A percentile compares a stretch with the other conserved stretches of the same genome.
Evolutionary conservation across 2,888 invertebrate genomes (phyloP).

Genomic region (Ormyrus thymus): DNA sequence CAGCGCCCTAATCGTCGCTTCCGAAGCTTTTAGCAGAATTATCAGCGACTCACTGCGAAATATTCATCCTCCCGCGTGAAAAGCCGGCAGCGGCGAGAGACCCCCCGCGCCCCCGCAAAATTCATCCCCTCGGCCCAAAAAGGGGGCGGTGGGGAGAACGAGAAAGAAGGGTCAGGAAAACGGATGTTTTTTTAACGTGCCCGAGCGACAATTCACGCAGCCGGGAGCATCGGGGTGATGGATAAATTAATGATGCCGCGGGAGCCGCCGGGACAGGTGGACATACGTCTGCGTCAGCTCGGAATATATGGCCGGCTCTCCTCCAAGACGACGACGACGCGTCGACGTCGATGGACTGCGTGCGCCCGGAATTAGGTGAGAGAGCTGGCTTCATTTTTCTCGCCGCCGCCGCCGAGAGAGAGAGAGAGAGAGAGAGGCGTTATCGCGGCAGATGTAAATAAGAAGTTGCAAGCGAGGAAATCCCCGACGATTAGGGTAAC

Average conservation of each 20-base stretch:
- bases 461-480: conserved; percentile 24
- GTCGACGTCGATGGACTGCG: too few relatives aligned
- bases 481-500: conserved; percentile 47
- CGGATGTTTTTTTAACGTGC: conserved; percentile 58
- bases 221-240: conserved; percentile 59
- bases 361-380: background rate
- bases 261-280: conserved; percentile 60
- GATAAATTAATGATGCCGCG: conserved; percentile 68
- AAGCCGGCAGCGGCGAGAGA: background rate
- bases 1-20: background rate
- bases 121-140: background rate
- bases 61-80: background rate
- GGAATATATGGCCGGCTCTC: conserved; percentile 51
- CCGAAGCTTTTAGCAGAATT: too few relatives aligned
- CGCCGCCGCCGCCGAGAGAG: background rate
- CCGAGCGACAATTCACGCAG: conserved; percentile 36
- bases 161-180: conserved; percentile 47
- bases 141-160: conserved; percentile 24
- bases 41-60: background rate
- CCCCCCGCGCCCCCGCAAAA: background rate
- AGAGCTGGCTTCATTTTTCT: conserved; percentile 14
- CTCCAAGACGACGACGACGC: conserved; percentile 2
- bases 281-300: conserved; percentile 64
- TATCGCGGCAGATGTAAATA: conserved; percentile 37
- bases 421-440: background rate